Evolutionary conservation across 1,140 invertebrate species (phyloP).

Genomic region (Drosophila repletoides): DNA sequence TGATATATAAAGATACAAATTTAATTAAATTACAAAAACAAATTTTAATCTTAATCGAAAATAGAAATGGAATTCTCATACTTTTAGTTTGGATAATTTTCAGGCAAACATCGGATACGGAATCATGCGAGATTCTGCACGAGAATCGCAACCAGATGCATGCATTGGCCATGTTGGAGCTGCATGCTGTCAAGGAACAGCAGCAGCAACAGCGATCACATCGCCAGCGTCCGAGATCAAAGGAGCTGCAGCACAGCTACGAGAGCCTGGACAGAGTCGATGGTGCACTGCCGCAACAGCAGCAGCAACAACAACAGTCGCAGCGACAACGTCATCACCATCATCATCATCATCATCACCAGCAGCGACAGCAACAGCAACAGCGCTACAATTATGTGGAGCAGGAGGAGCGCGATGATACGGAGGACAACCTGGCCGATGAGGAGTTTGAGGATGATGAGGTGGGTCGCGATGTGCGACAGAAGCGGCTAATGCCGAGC

Average conservation of each 20-base stretch:
- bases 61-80: too few species aligned
- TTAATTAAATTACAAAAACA: too few species aligned
- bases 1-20: too few species aligned
- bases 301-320: constrained; percentile 35
- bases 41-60: too few species aligned
- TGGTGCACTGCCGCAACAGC: constrained; percentile 6
- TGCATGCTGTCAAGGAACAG: constrained; percentile 46
- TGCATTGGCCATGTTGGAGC: constrained; percentile 60
- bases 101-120: constrained; percentile 82
- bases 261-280: constrained; percentile 70
- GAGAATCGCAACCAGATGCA: constrained; percentile 74
- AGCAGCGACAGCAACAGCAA: constrained; percentile 48
- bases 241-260: constrained; percentile 74
- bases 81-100: constrained; percentile 9
- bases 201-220: constrained; percentile 48
- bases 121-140: constrained; percentile 81
- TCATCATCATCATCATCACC: constrained; percentile 53
- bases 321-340: constrained; percentile 64
- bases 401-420: constrained; percentile 75
- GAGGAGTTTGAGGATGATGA: constrained; percentile 81
- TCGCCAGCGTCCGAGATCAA: constrained; percentile 72
- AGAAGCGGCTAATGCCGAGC: constrained; percentile 56
- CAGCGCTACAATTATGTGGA: constrained; percentile 66
- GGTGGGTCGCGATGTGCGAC: constrained; percentile 73
- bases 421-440: constrained; percentile 79